phyloP scores from a whole-genome alignment of 2,888 invertebrate genomes.

The Anodontia alba region DNA sequence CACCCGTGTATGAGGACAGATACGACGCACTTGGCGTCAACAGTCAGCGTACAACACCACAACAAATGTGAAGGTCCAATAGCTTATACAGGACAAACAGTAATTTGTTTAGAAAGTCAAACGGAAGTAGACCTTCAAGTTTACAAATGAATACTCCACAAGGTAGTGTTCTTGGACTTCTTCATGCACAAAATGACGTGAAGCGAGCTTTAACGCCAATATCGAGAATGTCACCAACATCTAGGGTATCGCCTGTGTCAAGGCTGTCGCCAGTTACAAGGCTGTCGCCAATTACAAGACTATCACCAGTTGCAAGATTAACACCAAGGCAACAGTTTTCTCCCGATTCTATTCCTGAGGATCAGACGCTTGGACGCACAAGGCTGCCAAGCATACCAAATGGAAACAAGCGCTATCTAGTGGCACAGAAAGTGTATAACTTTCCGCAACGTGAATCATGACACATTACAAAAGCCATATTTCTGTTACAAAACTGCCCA shows the following conservation, averaged over 20 bases:
- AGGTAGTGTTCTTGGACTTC: conserved; percentile 39
- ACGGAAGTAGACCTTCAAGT: conserved; percentile 41
- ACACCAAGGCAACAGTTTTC: background rate
- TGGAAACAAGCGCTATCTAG: conserved; percentile 69
- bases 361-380: conserved; percentile 50
- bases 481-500: no score
- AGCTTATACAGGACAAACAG: conserved; percentile 55
- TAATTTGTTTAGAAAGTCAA: conserved; percentile 48
- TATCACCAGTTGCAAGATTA: background rate
- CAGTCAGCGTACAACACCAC: conserved; percentile 30
- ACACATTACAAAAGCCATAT: no score
- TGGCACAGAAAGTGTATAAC: conserved; percentile 41
- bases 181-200: conserved; percentile 37
- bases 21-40: conserved; percentile 26
- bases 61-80: conserved; percentile 42
- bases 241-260: conserved; percentile 28
- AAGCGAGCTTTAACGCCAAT: conserved; percentile 66
- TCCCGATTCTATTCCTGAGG: conserved; percentile 32
- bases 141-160: conserved; percentile 1
- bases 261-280: conserved; percentile 8
- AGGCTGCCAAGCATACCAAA: conserved; percentile 75
- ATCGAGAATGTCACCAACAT: conserved; percentile 16
- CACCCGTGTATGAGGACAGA: conserved; percentile 44
- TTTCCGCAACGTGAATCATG: background rate
- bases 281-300: conserved; percentile 52